phyloP scores from a whole-genome alignment of 1,140 invertebrate genomes.

The Centruroides vittatus region DNA sequence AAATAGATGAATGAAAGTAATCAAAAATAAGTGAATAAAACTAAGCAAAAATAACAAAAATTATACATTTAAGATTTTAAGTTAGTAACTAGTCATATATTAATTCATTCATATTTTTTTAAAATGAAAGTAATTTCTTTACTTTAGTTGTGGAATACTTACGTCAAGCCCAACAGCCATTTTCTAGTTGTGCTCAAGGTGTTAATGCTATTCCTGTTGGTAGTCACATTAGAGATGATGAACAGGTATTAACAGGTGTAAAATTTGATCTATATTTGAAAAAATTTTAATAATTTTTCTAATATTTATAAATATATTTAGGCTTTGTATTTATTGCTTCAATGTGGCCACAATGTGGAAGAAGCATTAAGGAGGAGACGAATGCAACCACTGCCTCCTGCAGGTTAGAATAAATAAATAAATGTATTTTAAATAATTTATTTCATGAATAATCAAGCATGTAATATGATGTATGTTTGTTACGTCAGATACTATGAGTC shows the following conservation, averaged over 20 bases:
- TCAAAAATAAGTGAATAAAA: too few relatives aligned
- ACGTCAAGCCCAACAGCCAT: constrained; percentile 45
- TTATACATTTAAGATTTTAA: too few relatives aligned
- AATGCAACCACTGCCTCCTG: constrained; percentile 54
- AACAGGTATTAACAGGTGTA: constrained; percentile 35
- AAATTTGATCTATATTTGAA: too few relatives aligned
- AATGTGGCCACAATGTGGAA: constrained; percentile 87
- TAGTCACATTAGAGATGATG: constrained; percentile 76
- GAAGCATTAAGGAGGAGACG: constrained; percentile 68
- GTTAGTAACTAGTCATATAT: too few relatives aligned
- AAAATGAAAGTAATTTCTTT: background rate
- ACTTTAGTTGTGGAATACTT: constrained; percentile 59
- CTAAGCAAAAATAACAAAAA: too few relatives aligned
- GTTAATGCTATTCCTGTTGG: constrained; percentile 52
- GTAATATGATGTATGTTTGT: background rate
- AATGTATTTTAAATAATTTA: constrained; percentile 1
- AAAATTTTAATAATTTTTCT: too few relatives aligned
- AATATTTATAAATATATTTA: constrained; percentile 29
- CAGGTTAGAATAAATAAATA: constrained; percentile 24
- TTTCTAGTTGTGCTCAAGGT: constrained; percentile 29
- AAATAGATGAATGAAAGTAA: too few relatives aligned
- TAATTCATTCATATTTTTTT: too few relatives aligned
- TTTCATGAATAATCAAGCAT: background rate
- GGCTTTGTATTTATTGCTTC: constrained; percentile 75
- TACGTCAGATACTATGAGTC: constrained; percentile 48